Base-by-base conservation (phyloP, 2,797 vertebrate genomes). In the Gobio occitaniae region DNA sequence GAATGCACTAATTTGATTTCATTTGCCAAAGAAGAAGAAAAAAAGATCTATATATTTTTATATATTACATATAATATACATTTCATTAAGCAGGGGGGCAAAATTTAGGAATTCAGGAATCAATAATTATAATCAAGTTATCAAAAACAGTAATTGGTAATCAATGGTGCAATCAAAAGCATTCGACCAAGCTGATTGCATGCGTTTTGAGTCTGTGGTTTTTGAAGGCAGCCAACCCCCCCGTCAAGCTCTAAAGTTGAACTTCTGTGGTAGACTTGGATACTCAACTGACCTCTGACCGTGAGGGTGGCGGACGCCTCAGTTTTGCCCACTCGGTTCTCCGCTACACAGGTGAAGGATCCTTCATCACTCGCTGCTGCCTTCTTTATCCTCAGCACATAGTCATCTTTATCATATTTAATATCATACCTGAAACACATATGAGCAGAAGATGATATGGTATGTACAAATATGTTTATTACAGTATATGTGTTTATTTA, bases 371-470 rank as follows among this genome's bases (percentile, higher is more conserved):
- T 90, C 59, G 96, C 93, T 66, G 92, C 84, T 0, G 97, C 95
- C 90, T 98, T 98, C 94, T 98, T 99, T 90, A 99, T 96, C 86
- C 97, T 95, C 92, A 99, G 94, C 16, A 98, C 95, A 65, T 98
- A 97, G 90, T 99, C 98, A 5, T 99, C 98, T 91, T 97, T 99
- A 91, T 99, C 98, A 25, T 98, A 98, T 88, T 96, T 98, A 92
- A 98, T 97, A 91, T 99, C 98, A 19, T 97, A 99, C 93, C 98
- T 99, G 92, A 0, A 52, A 85, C 79, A 86, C 59, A 89, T 69
- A 75, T 29, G 19, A 56, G 50, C 7, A 90, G 3, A 10, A 11
- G 7, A 6, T 32, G 0, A 44, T 44, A 10, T 44, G 9, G 9
- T 44, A 44, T 44, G 41, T 10, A 10, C 9, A 41, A 41, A 1